Percentiles rank a stretch among this genome's conserved stretches.
Conservation (phyloP, 2,888 invertebrate species). For the Ochropleura plecta region DNA sequence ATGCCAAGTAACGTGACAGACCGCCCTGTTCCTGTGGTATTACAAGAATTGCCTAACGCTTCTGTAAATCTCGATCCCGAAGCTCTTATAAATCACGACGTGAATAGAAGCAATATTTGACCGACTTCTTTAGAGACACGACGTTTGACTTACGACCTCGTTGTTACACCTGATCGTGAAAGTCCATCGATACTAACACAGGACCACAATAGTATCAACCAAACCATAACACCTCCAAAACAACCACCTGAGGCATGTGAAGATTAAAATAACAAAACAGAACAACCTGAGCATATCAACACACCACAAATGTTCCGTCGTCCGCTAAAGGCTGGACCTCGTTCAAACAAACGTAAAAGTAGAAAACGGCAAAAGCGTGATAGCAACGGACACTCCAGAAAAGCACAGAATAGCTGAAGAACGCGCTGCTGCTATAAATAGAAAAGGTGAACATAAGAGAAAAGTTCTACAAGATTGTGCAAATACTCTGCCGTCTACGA, state of each 20-base stretch:
- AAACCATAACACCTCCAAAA: neutral
- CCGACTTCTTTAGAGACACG: neutral
- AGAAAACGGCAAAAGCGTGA: conserved; percentile 3
- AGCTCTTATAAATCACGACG: neutral
- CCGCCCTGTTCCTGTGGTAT: conserved; percentile 2
- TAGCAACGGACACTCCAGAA: conserved; percentile 1
- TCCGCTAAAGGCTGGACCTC: neutral
- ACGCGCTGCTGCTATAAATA: neutral
- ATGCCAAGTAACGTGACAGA: conserved; percentile 9
- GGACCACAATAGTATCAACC: neutral
- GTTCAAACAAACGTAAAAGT: neutral
- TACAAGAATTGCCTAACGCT: neutral
- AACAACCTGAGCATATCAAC: neutral
- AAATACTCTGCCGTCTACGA: neutral
- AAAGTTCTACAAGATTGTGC: conserved; percentile 1
- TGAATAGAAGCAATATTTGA: conserved; percentile 1
- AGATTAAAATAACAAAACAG: neutral
- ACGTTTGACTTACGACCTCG: neutral
- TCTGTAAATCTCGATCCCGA: no score
- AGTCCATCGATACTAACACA: neutral
- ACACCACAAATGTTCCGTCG: neutral
- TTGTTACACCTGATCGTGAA: conserved; percentile 4
- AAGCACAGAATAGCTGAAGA: neutral
- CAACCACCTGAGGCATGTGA: neutral
- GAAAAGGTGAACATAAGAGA: neutral